These are phyloP conservation scores for Rhynchotus rufescens DNA, from an alignment of 2,797 vertebrate species.

Conservation along the genomic window DNA sequence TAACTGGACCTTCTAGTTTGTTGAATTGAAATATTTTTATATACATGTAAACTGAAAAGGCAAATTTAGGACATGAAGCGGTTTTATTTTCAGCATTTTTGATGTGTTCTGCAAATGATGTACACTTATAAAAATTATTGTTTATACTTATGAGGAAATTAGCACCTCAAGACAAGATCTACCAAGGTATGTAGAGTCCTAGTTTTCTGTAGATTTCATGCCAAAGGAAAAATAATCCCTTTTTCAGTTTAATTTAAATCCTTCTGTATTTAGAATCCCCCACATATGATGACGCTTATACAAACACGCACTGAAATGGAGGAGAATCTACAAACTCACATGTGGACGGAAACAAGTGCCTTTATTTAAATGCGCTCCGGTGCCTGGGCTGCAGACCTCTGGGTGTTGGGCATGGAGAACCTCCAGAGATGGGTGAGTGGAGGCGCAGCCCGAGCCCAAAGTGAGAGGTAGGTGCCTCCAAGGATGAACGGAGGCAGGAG, in stretches of 20 bases:
- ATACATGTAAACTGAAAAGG: neutral
- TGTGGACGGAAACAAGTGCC: neutral
- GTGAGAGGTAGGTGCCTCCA: neutral
- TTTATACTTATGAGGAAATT: neutral
- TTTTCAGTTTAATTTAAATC: neutral
- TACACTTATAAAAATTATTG: neutral
- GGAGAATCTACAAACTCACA: neutral
- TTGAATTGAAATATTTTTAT: too few species aligned
- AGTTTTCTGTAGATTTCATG: neutral
- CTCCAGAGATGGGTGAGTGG: neutral
- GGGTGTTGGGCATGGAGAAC: neutral
- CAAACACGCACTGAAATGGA: neutral
- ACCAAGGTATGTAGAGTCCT: neutral
- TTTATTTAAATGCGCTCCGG: neutral
- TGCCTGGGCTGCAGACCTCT: neutral
- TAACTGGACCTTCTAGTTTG: neutral
- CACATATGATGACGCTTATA: fast-evolving
- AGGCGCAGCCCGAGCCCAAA: neutral
- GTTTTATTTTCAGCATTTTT: neutral
- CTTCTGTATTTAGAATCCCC: neutral
- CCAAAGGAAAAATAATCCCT: neutral
- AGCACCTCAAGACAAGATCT: neutral
- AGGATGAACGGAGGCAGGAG: fast-evolving
- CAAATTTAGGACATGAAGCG: neutral
- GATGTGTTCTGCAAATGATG: neutral